phyloP scores from a whole-genome alignment of 2,888 invertebrate genomes.

The Euspilapteryx auroguttella region DNA sequence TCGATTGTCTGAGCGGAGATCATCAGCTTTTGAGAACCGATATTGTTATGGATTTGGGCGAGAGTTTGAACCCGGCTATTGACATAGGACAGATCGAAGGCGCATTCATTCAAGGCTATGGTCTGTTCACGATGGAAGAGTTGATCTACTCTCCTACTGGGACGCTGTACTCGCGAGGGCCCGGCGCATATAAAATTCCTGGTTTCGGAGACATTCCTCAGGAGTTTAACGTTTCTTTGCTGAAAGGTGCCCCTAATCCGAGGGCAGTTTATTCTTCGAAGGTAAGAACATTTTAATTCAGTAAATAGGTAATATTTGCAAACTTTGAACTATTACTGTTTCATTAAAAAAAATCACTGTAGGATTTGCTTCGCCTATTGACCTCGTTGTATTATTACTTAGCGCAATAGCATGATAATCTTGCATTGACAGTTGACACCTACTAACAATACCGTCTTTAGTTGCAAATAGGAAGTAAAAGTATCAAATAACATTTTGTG shows the following conservation, averaged over 20 bases:
- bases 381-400: too few relatives aligned
- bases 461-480: too few relatives aligned
- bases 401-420: too few relatives aligned
- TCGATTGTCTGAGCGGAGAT: slow-evolving; percentile 93
- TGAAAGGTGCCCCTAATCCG: slow-evolving; percentile 89
- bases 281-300: slow-evolving; percentile 47
- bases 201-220: slow-evolving; percentile 90
- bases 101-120: slow-evolving; percentile 92
- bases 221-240: slow-evolving; percentile 88
- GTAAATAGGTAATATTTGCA: background rate
- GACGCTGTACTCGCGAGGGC: slow-evolving; percentile 80
- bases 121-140: slow-evolving; percentile 89
- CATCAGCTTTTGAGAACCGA: slow-evolving; percentile 87
- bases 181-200: slow-evolving; percentile 93
- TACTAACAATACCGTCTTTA: too few relatives aligned
- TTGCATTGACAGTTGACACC: too few relatives aligned
- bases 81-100: slow-evolving; percentile 98
- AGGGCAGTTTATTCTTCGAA: slow-evolving; percentile 94
- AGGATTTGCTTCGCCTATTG: too few relatives aligned
- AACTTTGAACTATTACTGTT: background rate
- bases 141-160: slow-evolving; percentile 85
- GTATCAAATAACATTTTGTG: too few relatives aligned
- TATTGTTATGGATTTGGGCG: slow-evolving; percentile 96
- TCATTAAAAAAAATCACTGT: too few relatives aligned
- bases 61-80: slow-evolving; percentile 93